These are phyloP conservation scores for Salvator merianae DNA, from an alignment of 2,113 vertebrate genomes.

Conservation along the genomic window DNA sequence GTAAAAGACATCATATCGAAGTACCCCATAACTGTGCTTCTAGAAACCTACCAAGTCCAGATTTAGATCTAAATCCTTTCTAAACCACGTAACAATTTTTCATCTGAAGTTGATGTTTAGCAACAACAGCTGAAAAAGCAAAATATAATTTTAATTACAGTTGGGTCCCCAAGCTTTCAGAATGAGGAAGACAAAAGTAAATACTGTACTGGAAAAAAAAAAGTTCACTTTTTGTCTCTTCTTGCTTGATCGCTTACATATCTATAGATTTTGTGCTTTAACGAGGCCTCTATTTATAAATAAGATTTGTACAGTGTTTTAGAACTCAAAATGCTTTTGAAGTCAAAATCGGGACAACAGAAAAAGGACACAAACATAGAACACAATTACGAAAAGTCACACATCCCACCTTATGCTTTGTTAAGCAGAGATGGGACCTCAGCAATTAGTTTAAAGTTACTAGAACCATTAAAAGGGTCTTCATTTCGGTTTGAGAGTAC, in stretches of 20 bases:
- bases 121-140: background rate
- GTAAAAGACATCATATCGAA: too few species aligned
- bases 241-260: too few species aligned
- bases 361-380: background rate
- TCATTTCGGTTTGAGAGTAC: too few species aligned
- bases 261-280: background rate
- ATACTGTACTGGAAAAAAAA: background rate
- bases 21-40: background rate
- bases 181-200: too few species aligned
- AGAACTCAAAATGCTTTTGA: background rate
- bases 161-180: background rate
- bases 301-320: background rate
- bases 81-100: background rate
- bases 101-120: background rate
- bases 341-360: background rate
- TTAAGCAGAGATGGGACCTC: background rate
- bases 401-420: too few species aligned
- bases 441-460: background rate
- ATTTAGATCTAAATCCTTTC: background rate
- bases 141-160: too few species aligned
- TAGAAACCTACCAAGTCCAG: background rate
- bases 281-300: background rate
- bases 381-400: background rate
- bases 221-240: background rate
- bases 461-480: too few species aligned